These are phyloP conservation scores for Rhagoletis pomonella DNA, from an alignment of 1,140 invertebrate species.

Conservation along the genomic window DNA sequence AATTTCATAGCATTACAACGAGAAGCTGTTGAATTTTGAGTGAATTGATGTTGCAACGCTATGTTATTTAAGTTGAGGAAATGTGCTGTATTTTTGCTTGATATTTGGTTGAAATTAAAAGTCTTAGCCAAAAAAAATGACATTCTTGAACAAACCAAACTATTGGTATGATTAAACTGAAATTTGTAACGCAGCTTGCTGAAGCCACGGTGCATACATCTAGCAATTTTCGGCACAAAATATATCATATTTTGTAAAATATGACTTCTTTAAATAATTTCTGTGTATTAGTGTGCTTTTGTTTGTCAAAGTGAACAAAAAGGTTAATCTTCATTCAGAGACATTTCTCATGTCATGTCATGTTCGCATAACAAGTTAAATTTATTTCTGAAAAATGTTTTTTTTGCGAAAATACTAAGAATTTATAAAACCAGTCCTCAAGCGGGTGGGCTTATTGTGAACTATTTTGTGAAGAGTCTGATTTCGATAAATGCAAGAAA, in stretches of 20 bases:
- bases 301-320: too few species aligned
- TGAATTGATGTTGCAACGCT: background rate
- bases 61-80: background rate
- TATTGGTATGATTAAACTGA: background rate
- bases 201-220: background rate
- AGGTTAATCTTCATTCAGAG: too few species aligned
- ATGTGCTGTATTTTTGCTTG: background rate
- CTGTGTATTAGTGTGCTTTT: too few species aligned
- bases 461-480: too few species aligned
- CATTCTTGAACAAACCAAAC: background rate
- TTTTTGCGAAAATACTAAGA: too few species aligned
- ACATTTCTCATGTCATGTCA: too few species aligned
- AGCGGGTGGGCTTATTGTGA: too few species aligned
- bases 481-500: too few species aligned
- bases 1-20: background rate
- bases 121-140: background rate
- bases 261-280: too few species aligned
- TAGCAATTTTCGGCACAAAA: too few species aligned
- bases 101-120: background rate
- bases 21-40: background rate
- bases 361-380: background rate
- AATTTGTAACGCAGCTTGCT: background rate
- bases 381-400: background rate
- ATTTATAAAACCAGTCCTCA: too few species aligned
- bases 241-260: too few species aligned